Conservation (phyloP, 1,140 invertebrate genomes). For the Macrotrachela quadricornifera region DNA sequence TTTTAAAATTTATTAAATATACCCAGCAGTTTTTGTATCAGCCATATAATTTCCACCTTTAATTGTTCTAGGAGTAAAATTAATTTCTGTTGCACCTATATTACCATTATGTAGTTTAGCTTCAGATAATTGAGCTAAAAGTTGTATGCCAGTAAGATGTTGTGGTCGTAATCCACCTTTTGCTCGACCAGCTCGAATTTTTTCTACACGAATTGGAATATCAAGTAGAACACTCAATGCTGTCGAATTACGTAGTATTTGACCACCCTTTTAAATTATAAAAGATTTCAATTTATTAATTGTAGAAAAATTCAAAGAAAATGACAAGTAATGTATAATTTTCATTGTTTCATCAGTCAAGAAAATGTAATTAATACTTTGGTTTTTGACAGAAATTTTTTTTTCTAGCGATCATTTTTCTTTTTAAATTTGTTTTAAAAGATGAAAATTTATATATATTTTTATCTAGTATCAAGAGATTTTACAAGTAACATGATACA, state of each 20-base stretch:
- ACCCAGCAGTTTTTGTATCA: conserved; percentile 8
- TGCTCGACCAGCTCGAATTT: conserved; percentile 52
- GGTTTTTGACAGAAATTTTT: too few relatives aligned
- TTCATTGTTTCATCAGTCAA: too few relatives aligned
- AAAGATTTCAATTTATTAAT: too few relatives aligned
- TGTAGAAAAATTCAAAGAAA: too few relatives aligned
- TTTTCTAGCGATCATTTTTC: too few relatives aligned
- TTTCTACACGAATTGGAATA: conserved; percentile 48
- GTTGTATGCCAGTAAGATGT: conserved; percentile 55
- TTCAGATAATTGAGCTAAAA: conserved; percentile 46
- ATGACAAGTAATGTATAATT: too few relatives aligned
- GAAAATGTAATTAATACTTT: too few relatives aligned
- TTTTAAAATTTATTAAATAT: too few relatives aligned
- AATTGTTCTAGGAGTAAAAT: conserved; percentile 45
- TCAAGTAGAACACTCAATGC: conserved; percentile 50
- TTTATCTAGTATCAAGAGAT: too few relatives aligned
- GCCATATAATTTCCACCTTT: conserved; percentile 40
- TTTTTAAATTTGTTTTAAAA: too few relatives aligned
- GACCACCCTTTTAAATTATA: conserved; percentile 40
- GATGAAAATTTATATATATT: too few relatives aligned
- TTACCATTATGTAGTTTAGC: conserved; percentile 43
- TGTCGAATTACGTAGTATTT: conserved; percentile 56
- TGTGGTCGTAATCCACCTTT: conserved; percentile 59
- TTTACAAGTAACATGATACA: too few relatives aligned
- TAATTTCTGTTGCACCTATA: conserved; percentile 50